Percentiles rank a stretch among this genome's conserved stretches.
Conservation (phyloP, 2,888 invertebrate species). For the Cartodere bifasciata region DNA sequence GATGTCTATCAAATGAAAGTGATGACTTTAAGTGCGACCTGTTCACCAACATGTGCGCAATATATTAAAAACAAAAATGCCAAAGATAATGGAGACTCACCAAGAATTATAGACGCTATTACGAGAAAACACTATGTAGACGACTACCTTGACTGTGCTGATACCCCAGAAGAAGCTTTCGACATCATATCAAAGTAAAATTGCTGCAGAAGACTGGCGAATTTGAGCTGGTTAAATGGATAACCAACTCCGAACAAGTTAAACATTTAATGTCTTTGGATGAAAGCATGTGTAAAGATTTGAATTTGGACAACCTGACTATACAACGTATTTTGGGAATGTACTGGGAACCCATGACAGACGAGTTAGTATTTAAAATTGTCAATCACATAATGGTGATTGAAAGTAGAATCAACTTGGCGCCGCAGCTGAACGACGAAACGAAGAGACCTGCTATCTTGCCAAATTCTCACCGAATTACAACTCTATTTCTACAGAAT, state of each 20-base stretch:
- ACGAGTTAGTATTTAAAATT: too few relatives aligned
- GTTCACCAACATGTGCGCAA: constrained; percentile 17
- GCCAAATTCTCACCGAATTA: constrained; percentile 2
- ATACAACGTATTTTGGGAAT: too few relatives aligned
- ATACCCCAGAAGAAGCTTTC: constrained; percentile 15
- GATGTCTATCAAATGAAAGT: constrained; percentile 16
- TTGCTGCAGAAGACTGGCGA: constrained; percentile 5
- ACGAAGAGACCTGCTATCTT: too few relatives aligned
- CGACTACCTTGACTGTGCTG: constrained; percentile 13
- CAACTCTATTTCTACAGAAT: background rate
- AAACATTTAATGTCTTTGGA: too few relatives aligned
- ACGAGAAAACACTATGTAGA: constrained; percentile 17
- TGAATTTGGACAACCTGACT: too few relatives aligned
- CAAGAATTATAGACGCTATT: constrained; percentile 7
- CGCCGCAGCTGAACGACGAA: too few relatives aligned
- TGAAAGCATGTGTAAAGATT: too few relatives aligned
- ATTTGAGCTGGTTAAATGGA: constrained; percentile 16
- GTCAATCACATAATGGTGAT: too few relatives aligned
- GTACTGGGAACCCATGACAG: too few relatives aligned
- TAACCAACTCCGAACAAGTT: constrained; percentile 17
- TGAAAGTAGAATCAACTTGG: too few relatives aligned
- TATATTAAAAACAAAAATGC: constrained; percentile 14
- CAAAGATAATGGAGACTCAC: background rate
- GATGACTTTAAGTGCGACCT: constrained; percentile 19
- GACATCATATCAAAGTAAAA: constrained; percentile 5